Base-by-base conservation (phyloP, 2,888 invertebrate genomes). In the Lingula anatina region DNA sequence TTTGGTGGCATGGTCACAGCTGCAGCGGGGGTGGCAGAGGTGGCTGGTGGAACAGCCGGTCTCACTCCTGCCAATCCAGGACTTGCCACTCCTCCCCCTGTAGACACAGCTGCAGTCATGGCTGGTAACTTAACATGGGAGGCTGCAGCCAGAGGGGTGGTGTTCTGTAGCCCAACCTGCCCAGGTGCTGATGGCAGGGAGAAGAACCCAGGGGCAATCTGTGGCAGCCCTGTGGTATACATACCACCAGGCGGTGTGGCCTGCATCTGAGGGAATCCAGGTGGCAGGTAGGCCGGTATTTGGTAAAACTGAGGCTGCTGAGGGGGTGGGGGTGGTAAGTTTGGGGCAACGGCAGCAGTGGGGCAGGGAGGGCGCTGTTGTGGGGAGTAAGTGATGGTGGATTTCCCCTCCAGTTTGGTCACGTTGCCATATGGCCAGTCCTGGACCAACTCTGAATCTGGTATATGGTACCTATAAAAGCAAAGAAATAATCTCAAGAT, bases 191-290 rank as follows among this genome's bases (percentile, higher is more conserved):
- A 40, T n/a, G 44, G 28, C 15, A 51, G 46, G 5, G 70, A 64
- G 57, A 68, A 68, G 50, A 59, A 68, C 5, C 69, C 68, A 9
- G 70, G 68, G 1, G 66, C 67, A 4, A 66, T 65, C 47, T 64
- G 55, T 18, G 52, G 44, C 18, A 57, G 50, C 23, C 36, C 44
- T 7, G 38, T 43, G 24, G 47, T 46, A 25, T n/a, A n/a, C 42
- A 50, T 18, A 49, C 49, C n/a, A 45, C 43, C n/a, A 31, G 41
- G n/a, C 18, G 50, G 26, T 46, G 57, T 31, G 49, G 55, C 46
- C 35, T 28, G 50, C n/a, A 46, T 50, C 21, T 28, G 37, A 9
- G 50, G 37, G 24, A 46, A 42, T 12, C 59, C 57, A 52, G 64
- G 66, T 57, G 66, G 67, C 12, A 68, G 54, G 3, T 65, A 28